Evolutionary conservation across 2,113 vertebrate genomes (phyloP), one percentile per base, ranked within the genome.

Genomic region (Rhizomys pruinosus): DNA sequence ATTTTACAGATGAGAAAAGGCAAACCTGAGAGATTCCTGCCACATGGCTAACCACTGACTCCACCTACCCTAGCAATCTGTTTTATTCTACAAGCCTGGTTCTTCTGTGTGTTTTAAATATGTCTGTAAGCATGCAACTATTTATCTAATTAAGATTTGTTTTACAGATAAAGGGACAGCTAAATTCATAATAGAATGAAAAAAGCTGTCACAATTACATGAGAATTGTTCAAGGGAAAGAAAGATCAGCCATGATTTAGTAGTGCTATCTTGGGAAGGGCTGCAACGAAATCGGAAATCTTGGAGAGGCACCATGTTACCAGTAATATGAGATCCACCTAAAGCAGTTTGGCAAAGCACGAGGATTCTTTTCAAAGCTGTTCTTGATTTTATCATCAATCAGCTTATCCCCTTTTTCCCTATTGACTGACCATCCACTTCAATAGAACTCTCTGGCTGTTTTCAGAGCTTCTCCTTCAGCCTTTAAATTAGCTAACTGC

Each of bases 401-500:
- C 82, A 87, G 89, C 79, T 92, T 89, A 93, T 69, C 47, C 57
- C 68, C 25, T 17, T 80, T 95, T 93, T 29, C 89, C 84, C 84
- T 91, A 94, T 87, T 96, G 95, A 96, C 95, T 95, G 82, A 29
- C 93, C 23, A 32, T 96, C 86, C 76, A 87, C 94, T 95, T 94
- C 96, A 93, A 92, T 89, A 93, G 92, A 96, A 79, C 66, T 87
- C 44, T 82, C 78, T 47, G 66, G 91, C 86, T 96, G 61, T 86
- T 92, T 74, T 77, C 95, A 89, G 78, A 94, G 92, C 78, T 90
- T 96, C 71, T 95, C 92, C 92, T 87, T 94, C 95, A 93, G 89
- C 79, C 91, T 93, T 96, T 96, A 96, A 97, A 96, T 97, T 93
- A 96, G 93, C 92, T 96, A 90, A 96, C 96, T 95, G 92, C 90